phyloP scores from a whole-genome alignment of 1,140 invertebrate genomes.

The Apis laboriosa region DNA sequence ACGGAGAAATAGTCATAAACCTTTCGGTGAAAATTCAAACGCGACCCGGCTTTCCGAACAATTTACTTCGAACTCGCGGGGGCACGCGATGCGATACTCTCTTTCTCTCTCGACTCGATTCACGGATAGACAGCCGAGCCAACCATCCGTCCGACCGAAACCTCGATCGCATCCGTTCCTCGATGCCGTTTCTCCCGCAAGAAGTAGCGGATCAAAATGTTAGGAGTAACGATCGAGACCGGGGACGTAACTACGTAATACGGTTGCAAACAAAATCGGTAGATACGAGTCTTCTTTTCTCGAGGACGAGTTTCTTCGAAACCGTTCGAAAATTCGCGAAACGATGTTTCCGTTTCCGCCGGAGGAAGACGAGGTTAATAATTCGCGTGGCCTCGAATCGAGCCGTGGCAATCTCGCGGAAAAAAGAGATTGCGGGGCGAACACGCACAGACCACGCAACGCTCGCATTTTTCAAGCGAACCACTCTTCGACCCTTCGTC shows the following conservation, averaged over 20 bases:
- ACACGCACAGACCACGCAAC: constrained; percentile 62
- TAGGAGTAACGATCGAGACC: no score
- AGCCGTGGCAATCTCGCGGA: constrained; percentile 42
- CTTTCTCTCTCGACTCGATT: constrained; percentile 48
- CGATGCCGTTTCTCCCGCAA: not conserved
- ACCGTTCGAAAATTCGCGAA: not conserved
- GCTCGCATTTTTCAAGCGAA: constrained; percentile 62
- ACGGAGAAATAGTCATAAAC: constrained; percentile 62
- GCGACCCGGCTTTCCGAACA: constrained; percentile 60
- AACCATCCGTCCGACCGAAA: constrained; percentile 3
- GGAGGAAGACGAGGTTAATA: constrained; percentile 38
- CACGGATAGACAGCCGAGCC: constrained; percentile 44
- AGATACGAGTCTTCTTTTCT: not conserved
- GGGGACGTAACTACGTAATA: no score
- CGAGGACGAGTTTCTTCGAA: no score
- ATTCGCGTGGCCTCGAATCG: constrained; percentile 63
- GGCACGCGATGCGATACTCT: constrained; percentile 48
- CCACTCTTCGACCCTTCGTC: not conserved
- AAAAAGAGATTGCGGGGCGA: constrained; percentile 34
- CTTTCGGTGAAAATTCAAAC: constrained; percentile 62
- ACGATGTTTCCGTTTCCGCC: not conserved
- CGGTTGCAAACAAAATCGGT: not conserved
- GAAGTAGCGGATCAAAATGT: constrained; percentile 34
- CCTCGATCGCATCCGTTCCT: not conserved
- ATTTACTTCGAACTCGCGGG: constrained; percentile 47